These are phyloP conservation scores for Alligator sinensis DNA, from an alignment of 2,113 vertebrate species.

Conservation along the genomic window DNA sequence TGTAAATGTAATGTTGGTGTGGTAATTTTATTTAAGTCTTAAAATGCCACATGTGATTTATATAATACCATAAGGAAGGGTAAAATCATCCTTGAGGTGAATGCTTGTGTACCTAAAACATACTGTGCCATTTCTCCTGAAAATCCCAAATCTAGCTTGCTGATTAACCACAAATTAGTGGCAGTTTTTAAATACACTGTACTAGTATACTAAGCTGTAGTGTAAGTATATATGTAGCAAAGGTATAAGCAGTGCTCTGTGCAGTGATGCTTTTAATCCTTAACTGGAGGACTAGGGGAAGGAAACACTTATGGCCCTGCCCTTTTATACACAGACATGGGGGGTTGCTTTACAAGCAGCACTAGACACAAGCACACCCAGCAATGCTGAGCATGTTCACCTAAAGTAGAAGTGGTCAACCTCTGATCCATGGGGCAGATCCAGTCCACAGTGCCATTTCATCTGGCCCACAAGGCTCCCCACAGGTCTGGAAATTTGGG, in stretches of 20 bases:
- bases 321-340: neutral
- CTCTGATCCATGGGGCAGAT: too few relatives aligned
- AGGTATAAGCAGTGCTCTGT: neutral
- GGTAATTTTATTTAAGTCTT: neutral
- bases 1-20: neutral
- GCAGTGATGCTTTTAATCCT: neutral
- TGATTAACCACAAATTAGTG: neutral
- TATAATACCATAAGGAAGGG: neutral
- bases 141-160: neutral
- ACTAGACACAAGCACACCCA: neutral
- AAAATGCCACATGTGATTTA: neutral
- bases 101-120: neutral
- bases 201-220: neutral
- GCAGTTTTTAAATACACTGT: neutral
- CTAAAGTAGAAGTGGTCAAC: neutral
- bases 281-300: neutral
- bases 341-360: neutral
- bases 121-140: neutral
- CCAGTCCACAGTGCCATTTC: too few relatives aligned
- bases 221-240: neutral
- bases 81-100: neutral
- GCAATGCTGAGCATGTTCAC: neutral
- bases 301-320: neutral
- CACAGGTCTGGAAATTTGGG: neutral
- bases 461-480: neutral